Evolutionary conservation across 2,113 vertebrate genomes (phyloP).

Genomic region (Aix galericulata): DNA sequence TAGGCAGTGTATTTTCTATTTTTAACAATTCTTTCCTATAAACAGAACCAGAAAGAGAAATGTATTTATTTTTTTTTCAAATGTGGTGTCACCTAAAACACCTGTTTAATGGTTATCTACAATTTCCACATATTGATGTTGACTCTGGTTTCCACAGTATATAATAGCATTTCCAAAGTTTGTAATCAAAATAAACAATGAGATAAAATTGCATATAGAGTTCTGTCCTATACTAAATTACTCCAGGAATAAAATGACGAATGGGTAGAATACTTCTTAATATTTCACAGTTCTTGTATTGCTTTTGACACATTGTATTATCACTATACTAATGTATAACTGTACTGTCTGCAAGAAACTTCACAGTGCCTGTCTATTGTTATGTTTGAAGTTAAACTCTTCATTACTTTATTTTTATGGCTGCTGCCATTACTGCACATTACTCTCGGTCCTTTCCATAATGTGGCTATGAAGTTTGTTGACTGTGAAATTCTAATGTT

Average conservation of each 20-base stretch:
- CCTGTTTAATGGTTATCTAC: not conserved
- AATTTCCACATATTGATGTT: not conserved
- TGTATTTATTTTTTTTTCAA: not conserved
- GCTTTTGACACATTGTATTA: not conserved
- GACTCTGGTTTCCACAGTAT: not conserved
- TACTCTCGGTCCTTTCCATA: not conserved
- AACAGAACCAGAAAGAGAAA: not conserved
- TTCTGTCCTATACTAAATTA: not conserved
- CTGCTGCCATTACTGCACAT: not conserved
- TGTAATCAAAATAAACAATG: not conserved
- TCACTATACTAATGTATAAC: not conserved
- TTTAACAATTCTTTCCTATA: not conserved
- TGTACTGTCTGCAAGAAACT: not conserved
- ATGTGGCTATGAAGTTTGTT: not conserved
- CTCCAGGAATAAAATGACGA: not conserved
- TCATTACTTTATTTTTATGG: not conserved
- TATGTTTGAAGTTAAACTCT: not conserved
- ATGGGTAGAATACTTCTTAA: not conserved
- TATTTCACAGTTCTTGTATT: not conserved
- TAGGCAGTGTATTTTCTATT: not conserved
- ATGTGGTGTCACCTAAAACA: not conserved
- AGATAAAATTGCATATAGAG: not conserved
- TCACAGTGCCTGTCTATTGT: not conserved
- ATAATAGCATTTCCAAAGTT: not conserved
- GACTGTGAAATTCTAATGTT: not conserved